phyloP scores from a whole-genome alignment of 2,888 invertebrate species.

The Tillus elongatus region DNA sequence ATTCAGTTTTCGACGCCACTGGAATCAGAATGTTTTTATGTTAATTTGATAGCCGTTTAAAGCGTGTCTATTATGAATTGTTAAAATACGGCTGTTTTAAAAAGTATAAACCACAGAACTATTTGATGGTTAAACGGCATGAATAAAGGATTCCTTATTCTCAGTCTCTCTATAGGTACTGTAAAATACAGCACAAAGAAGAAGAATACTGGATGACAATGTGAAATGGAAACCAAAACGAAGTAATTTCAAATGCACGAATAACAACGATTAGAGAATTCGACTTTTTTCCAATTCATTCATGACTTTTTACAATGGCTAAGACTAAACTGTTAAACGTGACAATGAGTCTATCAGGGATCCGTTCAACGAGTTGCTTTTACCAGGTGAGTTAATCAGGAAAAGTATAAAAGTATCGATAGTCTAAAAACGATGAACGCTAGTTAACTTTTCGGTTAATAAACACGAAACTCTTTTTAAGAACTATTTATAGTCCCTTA shows the following conservation, averaged over 20 bases:
- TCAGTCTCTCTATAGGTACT: slow-evolving; percentile 12
- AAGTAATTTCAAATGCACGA: slow-evolving; percentile 20
- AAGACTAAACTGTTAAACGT: slow-evolving; percentile 1
- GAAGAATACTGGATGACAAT: slow-evolving; percentile 18
- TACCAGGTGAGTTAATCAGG: no score
- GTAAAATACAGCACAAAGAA: slow-evolving; percentile 18
- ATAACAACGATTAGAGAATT: neutral
- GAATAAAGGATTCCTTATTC: slow-evolving; percentile 26
- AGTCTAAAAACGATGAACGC: no score
- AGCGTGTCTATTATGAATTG: no score
- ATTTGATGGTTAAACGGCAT: slow-evolving; percentile 27
- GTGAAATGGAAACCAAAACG: slow-evolving; percentile 23
- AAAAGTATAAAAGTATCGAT: no score
- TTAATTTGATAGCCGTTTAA: neutral
- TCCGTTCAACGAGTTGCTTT: no score
- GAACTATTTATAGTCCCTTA: no score
- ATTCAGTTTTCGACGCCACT: no score
- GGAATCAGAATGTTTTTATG: no score
- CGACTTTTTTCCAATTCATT: neutral
- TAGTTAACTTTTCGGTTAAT: no score
- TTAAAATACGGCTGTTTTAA: no score
- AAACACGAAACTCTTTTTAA: no score
- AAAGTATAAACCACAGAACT: slow-evolving; percentile 22
- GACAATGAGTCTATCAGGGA: no score
- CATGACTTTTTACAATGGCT: neutral